Evolutionary conservation across 2,888 invertebrate genomes (phyloP), one percentile per base, ranked within the genome.

Genomic region (Galerucella calmariensis): DNA sequence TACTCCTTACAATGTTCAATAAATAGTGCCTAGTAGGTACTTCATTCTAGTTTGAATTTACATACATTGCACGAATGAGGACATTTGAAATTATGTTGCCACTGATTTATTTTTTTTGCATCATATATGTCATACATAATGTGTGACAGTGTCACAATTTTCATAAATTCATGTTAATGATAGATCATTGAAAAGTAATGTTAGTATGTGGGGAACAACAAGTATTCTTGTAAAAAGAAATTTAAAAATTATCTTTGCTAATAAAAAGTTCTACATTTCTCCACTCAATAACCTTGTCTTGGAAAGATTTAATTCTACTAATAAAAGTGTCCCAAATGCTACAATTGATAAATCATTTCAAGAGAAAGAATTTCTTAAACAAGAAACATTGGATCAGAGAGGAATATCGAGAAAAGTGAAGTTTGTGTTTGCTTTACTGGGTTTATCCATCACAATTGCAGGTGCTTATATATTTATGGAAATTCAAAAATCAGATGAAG

Each of bases 401-500:
- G 77, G 62, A 48, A 75, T 66, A 46, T 48, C 75, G 56, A 75
- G 76, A 46, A 75, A 72, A 59, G 35, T 48, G 9, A 75, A 51
- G 56, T 59, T 73, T 62, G 59, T 24, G 24, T 70, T 73, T 20
- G 62, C 63, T n/a, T n/a, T 70, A 1, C 91, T 93, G 78, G 94
- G 94, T 24, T 89, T 91, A 1, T 90, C 92, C 0, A 87, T 92
- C 66, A 86, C 90, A 0, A 86, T 91, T 41, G 87, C 91, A 81
- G 90, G 91, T 3, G 86, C 91, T 0, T 92, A 92, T 87, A 84
- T 92, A 61, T 87, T 94, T 59, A 90, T 92, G 81, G 90, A 92
- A 89, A 90, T 94, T 85, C 95, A 95, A 1, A 91, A 92, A n/a
- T 95, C 97, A 0, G 89, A 90, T 61, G 87, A 89, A 8, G 94